A percentile compares a stretch with the other conserved stretches of the same genome.
Conservation (phyloP, 2,113 vertebrate species). For the Formicarius rufipectus region DNA sequence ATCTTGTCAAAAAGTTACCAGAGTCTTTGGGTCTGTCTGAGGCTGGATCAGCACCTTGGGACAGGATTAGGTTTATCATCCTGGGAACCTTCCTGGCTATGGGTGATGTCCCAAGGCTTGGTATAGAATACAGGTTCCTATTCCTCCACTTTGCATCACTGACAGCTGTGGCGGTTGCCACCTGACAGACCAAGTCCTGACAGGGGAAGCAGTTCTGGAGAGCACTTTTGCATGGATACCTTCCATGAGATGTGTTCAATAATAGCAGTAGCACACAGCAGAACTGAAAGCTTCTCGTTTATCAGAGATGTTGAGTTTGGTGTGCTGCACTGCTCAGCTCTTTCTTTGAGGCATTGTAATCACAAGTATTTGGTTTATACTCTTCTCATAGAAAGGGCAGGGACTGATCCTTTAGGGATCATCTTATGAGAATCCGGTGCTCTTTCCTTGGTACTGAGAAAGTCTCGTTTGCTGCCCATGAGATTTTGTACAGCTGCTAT, state of each 20-base stretch:
- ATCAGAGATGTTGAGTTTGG: background rate
- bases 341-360: background rate
- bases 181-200: background rate
- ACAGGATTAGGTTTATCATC: no score
- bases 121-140: no score
- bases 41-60: no score
- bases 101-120: no score
- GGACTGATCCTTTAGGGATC: background rate
- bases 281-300: background rate
- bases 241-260: background rate
- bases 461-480: background rate
- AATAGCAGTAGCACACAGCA: background rate
- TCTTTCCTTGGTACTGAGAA: background rate
- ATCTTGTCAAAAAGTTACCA: no score
- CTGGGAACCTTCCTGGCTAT: no score
- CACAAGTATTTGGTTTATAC: background rate
- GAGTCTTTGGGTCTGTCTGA: no score
- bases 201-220: background rate
- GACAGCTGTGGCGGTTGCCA: background rate
- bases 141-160: background rate
- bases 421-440: background rate
- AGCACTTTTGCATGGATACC: background rate
- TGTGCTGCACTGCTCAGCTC: background rate
- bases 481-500: background rate
- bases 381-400: background rate